Conservation (phyloP, 2,888 invertebrate species). For the Troides oblongomaculatus region DNA sequence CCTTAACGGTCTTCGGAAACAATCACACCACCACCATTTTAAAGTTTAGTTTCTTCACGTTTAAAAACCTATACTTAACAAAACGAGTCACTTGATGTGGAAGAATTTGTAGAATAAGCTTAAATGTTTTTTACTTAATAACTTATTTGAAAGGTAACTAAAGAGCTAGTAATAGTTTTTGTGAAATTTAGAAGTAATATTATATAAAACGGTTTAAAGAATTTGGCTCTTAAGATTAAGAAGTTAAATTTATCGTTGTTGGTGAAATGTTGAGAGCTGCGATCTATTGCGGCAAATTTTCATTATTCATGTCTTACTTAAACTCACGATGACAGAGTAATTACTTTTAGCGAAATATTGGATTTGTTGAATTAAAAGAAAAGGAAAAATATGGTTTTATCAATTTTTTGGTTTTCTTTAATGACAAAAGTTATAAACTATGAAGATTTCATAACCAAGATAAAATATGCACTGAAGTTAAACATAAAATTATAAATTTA, state of each 20-base stretch:
- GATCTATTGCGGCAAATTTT: conserved; percentile 20
- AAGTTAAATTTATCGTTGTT: conserved; percentile 30
- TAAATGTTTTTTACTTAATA: no score
- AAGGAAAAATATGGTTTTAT: neutral
- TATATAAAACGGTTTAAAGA: neutral
- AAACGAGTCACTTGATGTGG: no score
- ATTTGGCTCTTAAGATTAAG: conserved; percentile 2
- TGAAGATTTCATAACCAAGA: neutral
- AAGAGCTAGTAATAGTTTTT: neutral
- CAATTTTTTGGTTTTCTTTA: neutral
- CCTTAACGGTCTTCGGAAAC: no score
- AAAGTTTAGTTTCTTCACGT: no score
- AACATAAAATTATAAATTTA: neutral
- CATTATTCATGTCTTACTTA: conserved; percentile 26
- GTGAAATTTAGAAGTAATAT: neutral
- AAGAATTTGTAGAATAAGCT: no score
- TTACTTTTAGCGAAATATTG: neutral
- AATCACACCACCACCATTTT: no score
- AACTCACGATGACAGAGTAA: neutral
- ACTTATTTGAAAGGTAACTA: no score
- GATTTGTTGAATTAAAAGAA: neutral
- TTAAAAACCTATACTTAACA: no score
- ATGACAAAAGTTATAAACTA: neutral
- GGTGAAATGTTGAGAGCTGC: conserved; percentile 28
- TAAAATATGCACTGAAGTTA: neutral